phyloP scores from a whole-genome alignment of 1,140 invertebrate genomes.

The Sarcophaga peregrina region DNA sequence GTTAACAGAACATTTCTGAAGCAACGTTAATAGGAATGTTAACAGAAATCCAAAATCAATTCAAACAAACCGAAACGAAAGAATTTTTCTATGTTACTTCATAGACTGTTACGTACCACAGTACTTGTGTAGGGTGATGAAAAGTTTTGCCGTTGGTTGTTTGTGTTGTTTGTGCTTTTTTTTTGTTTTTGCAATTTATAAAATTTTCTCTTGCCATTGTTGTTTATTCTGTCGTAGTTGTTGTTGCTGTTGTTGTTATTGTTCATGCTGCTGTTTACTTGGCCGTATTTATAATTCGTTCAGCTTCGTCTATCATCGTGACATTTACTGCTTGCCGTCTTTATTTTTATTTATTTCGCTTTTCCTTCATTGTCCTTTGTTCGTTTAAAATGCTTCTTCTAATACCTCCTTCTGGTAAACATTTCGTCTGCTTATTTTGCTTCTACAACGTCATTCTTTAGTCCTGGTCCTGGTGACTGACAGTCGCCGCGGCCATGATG shows the following conservation, averaged over 20 bases:
- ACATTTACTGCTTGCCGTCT: conserved; percentile 35
- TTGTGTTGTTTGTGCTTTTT: neutral
- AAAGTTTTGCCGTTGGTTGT: neutral
- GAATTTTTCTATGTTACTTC: neutral
- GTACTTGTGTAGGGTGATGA: neutral
- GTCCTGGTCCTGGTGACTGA: conserved; percentile 36
- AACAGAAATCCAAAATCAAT: no score
- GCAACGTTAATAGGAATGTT: no score
- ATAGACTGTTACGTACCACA: neutral
- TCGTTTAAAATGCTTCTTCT: neutral
- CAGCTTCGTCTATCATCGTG: conserved; percentile 38
- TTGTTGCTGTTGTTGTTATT: neutral
- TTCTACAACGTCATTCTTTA: neutral
- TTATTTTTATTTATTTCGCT: conserved; percentile 2
- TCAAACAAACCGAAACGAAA: no score
- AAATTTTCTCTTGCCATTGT: neutral
- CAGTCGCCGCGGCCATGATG: conserved; percentile 37
- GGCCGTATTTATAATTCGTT: conserved; percentile 30
- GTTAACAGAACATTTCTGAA: no score
- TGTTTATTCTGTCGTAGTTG: no score
- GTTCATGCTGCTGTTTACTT: conserved; percentile 21
- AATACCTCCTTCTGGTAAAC: neutral
- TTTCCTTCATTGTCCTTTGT: neutral
- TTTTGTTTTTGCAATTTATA: neutral
- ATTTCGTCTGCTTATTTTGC: neutral